phyloP scores from a whole-genome alignment of 2,113 vertebrate genomes.

The Protobothrops flavoviridis region DNA sequence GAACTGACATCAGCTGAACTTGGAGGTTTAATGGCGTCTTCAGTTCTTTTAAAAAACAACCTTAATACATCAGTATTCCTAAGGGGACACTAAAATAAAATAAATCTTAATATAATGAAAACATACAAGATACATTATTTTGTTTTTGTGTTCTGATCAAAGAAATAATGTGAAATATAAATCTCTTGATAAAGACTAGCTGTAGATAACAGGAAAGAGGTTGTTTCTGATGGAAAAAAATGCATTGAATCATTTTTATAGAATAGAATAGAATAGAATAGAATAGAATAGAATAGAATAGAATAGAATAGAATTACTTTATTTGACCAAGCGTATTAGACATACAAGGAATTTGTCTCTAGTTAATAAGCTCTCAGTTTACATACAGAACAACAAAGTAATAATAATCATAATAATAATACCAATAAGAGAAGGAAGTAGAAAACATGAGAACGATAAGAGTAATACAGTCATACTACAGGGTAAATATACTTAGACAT shows the following conservation, averaged over 20 bases:
- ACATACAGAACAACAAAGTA: too few relatives aligned
- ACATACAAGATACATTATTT: neutral
- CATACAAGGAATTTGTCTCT: too few relatives aligned
- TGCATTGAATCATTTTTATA: neutral
- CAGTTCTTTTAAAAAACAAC: constrained; percentile 48
- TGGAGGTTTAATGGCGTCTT: constrained; percentile 28
- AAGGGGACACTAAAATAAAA: constrained; percentile 25
- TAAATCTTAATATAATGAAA: neutral
- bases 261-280: too few relatives aligned
- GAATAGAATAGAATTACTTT: too few relatives aligned
- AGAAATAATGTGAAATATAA: neutral
- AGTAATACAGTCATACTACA: too few relatives aligned
- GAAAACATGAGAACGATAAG: too few relatives aligned
- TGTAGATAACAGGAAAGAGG: neutral
- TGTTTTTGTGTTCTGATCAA: constrained; percentile 32
- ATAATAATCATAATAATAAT: too few relatives aligned
- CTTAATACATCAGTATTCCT: constrained; percentile 31
- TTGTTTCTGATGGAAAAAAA: neutral
- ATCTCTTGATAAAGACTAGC: constrained; percentile 31
- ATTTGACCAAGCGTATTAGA: too few relatives aligned
- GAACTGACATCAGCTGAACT: constrained; percentile 26
- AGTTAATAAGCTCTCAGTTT: too few relatives aligned
- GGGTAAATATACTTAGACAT: too few relatives aligned
- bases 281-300: too few relatives aligned
- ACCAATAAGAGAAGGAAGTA: too few relatives aligned